These are phyloP conservation scores for Gopherus evgoodei DNA, from an alignment of 2,113 vertebrate species.

Conservation along the genomic window DNA sequence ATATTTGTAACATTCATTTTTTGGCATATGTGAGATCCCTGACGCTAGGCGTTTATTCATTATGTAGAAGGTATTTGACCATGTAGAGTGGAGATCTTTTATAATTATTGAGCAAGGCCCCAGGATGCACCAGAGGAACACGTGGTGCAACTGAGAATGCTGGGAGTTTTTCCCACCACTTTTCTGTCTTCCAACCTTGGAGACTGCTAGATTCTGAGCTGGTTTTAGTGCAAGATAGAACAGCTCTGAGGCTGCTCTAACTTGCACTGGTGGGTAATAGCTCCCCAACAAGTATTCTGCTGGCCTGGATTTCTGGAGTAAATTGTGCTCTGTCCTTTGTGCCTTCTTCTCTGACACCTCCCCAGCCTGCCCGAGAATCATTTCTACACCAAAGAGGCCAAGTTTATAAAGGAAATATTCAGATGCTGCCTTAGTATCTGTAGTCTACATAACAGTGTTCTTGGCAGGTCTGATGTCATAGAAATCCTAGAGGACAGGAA, in stretches of 20 bases:
- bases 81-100: not conserved
- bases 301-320: not conserved
- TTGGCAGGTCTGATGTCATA: not conserved
- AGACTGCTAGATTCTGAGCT: not conserved
- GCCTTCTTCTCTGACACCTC: not conserved
- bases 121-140: not conserved
- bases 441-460: not conserved
- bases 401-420: not conserved
- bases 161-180: not conserved
- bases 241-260: not conserved
- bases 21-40: not conserved
- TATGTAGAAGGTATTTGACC: not conserved
- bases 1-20: not conserved
- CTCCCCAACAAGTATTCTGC: not conserved
- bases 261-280: not conserved
- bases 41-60: not conserved
- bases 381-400: not conserved
- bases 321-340: not conserved
- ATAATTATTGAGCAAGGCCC: not conserved
- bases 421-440: not conserved
- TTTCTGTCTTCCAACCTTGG: not conserved
- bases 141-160: not conserved
- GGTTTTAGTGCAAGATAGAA: not conserved
- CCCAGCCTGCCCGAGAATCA: not conserved
- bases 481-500: not conserved